phyloP scores from a whole-genome alignment of 2,797 vertebrate genomes.

The Netta rufina region DNA sequence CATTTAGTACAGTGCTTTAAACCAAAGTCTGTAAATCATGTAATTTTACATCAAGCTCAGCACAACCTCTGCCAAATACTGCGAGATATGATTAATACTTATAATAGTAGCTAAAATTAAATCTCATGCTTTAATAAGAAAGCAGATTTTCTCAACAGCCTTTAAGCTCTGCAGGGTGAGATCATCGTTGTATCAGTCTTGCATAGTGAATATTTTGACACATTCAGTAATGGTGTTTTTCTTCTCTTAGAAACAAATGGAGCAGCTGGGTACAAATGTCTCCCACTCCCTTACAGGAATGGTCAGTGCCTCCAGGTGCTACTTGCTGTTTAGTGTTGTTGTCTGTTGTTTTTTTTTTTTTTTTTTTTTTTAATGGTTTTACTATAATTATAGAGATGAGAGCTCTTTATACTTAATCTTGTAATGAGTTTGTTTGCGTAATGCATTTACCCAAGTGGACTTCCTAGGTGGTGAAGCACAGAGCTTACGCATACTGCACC shows the following conservation, averaged over 20 bases:
- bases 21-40: neutral
- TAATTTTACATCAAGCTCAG: neutral
- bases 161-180: slow-evolving; percentile 14
- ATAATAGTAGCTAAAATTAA: neutral
- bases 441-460: neutral
- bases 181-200: slow-evolving; percentile 3
- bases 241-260: slow-evolving; percentile 25
- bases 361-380: neutral
- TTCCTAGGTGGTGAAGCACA: neutral
- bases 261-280: neutral
- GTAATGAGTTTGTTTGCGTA: slow-evolving; percentile 22
- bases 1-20: neutral
- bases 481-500: neutral
- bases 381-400: neutral
- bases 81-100: neutral
- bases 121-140: neutral
- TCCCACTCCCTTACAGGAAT: neutral
- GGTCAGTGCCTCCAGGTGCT: neutral
- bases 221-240: neutral
- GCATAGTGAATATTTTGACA: neutral
- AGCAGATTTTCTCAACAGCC: slow-evolving; percentile 16
- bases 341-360: neutral
- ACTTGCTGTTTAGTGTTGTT: neutral
- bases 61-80: neutral
- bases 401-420: slow-evolving; percentile 15